phyloP scores from a whole-genome alignment of 2,113 vertebrate species.

The Puntigrus tetrazona region DNA sequence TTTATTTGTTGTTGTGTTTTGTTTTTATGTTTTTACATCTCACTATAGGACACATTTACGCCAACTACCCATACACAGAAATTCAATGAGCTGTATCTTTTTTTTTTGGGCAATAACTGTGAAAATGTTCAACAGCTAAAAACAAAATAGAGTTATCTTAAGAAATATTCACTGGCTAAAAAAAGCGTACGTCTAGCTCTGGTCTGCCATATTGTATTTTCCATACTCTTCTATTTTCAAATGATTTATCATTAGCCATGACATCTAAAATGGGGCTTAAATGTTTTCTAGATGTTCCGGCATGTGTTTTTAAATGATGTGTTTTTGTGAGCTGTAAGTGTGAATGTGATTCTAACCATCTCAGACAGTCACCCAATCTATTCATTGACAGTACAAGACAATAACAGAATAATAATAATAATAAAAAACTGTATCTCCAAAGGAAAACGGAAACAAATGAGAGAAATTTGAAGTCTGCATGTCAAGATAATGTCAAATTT shows the following conservation, averaged over 20 bases:
- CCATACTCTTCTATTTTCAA: not conserved
- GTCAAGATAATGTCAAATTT: conserved; percentile 66
- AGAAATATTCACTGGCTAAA: not conserved
- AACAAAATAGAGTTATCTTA: not conserved
- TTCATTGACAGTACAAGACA: conserved; percentile 41
- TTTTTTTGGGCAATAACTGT: too few species aligned
- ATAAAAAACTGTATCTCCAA: conserved; percentile 43
- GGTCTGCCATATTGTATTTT: not conserved
- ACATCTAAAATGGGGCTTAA: not conserved
- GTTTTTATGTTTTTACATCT: too few species aligned
- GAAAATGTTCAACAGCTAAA: too few species aligned
- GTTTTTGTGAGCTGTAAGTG: conserved; percentile 5
- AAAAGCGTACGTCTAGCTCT: not conserved
- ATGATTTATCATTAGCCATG: not conserved
- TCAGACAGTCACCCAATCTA: conserved; percentile 28
- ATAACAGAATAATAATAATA: conserved; percentile 40
- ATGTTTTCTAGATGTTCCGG: not conserved
- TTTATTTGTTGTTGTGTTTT: too few species aligned
- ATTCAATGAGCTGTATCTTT: too few species aligned
- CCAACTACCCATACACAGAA: too few species aligned
- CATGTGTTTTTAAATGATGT: not conserved
- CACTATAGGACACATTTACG: too few species aligned
- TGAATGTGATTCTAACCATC: conserved; percentile 40
- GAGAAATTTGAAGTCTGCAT: conserved; percentile 57
- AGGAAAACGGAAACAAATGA: conserved; percentile 37